A percentile compares a stretch with the other conserved stretches of the same genome.
Conservation (phyloP, 1,140 invertebrate species). For the Drosophila yakuba region DNA sequence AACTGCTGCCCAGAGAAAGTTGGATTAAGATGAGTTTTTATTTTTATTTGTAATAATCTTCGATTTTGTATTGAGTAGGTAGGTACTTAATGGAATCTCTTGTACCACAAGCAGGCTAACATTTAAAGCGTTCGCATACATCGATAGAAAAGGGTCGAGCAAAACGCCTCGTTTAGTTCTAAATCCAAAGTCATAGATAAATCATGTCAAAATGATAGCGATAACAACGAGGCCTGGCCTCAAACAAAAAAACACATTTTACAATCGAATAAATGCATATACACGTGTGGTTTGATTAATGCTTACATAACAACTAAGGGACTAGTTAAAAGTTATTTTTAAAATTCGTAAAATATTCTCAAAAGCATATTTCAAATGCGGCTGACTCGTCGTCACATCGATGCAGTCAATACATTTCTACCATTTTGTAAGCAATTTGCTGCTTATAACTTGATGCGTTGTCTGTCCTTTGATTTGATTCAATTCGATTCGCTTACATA, state of each 20-base stretch:
- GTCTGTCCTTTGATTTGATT: conserved; percentile 76
- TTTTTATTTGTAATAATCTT: conserved; percentile 40
- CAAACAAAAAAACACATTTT: conserved; percentile 46
- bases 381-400: conserved; percentile 18
- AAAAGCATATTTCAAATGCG: conserved; percentile 39
- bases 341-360: conserved; percentile 46
- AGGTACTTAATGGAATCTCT: conserved; percentile 75
- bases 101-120: conserved; percentile 82
- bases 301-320: conserved; percentile 59
- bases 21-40: conserved; percentile 47
- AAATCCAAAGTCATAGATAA: conserved; percentile 16
- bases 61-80: conserved; percentile 53
- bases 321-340: conserved; percentile 60
- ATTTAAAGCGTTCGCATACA: conserved; percentile 77
- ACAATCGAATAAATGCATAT: conserved; percentile 45
- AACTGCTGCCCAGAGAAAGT: conserved; percentile 62
- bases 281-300: conserved; percentile 18
- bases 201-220: conserved; percentile 30
- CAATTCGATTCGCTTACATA: conserved; percentile 59
- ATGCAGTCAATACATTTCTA: conserved; percentile 28
- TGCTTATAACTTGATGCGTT: conserved; percentile 78
- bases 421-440: conserved; percentile 71
- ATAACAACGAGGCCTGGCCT: conserved; percentile 74
- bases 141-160: conserved; percentile 44
- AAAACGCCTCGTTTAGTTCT: conserved; percentile 6